Evolutionary conservation across 2,113 vertebrate species (phyloP), one percentile per base, ranked within the genome.

Genomic region (Hystrix brachyura): DNA sequence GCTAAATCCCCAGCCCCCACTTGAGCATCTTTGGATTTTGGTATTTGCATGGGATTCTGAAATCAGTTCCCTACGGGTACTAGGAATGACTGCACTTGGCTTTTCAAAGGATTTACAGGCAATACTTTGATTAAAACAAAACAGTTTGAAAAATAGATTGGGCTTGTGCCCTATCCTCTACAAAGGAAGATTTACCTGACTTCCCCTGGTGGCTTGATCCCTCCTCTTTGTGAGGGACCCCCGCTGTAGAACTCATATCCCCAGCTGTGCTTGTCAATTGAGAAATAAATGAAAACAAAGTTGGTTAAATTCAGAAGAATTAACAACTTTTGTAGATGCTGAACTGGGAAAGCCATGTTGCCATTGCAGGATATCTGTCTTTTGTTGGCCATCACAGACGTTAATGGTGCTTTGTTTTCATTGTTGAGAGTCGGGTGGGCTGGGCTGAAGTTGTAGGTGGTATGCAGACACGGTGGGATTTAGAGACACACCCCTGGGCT

Each of bases 61-160:
- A 34, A 53, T 60, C 46, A 19, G 79, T 60, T 51, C 69, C 51
- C 2, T 13, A 9, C 23, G 51, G 48, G 55, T 23, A 29, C 15
- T 5, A 78, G 53, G 71, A 25, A 46, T 57, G 69, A 11, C 32
- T 71, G 17, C n/a, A 21, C 46, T 60, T 29, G 38, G 11, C 57
- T 90, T 71, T 97, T 80, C 38, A 81, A 55, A 87, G 84, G 64
- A 72, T 64, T 92, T 69, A 59, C 25, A 59, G 21, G 21, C 71
- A 57, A 29, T 43, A 19, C 71, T 64, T 82, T 34, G 46, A 43
- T 89, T 53, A 71, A 80, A 96, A 83, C 27, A 60, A 46, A 85
- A 79, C 38, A 7, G 0, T 27, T 51, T 53, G 79, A 72, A 80
- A 91, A 67, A 25, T 7, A 55, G 71, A 76, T 46, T 32, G 84